Conservation (phyloP, 2,797 vertebrate species). For the Phataginus tricuspis region DNA sequence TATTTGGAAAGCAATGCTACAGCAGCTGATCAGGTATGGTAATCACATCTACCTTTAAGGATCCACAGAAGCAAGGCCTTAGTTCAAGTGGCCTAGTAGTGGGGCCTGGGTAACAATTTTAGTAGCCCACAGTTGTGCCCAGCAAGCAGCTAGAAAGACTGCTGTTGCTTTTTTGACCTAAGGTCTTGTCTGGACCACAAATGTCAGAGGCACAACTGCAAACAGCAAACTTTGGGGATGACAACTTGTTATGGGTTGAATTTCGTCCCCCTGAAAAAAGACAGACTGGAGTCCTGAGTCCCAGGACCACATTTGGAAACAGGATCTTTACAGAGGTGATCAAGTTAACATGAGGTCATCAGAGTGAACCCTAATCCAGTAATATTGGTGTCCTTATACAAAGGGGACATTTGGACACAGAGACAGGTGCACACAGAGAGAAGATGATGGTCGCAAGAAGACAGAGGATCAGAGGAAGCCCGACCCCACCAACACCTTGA, state of each 20-base stretch:
- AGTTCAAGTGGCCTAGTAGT: not conserved
- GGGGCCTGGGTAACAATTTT: not conserved
- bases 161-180: not conserved
- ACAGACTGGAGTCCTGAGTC: not conserved
- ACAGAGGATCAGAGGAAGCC: not conserved
- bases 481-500: not conserved
- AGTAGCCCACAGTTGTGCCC: not conserved
- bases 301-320: slow-evolving; percentile 18
- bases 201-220: not conserved
- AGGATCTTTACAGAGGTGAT: not conserved
- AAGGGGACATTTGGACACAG: not conserved
- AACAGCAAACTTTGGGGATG: not conserved
- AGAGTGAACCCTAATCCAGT: not conserved
- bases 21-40: not conserved
- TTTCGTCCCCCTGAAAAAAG: not conserved
- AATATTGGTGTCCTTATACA: not conserved
- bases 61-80: not conserved
- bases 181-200: not conserved
- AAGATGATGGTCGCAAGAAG: not conserved
- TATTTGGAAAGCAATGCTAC: not conserved
- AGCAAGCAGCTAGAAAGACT: not conserved
- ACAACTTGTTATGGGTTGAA: not conserved
- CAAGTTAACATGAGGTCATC: not conserved
- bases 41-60: not conserved
- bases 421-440: not conserved